Conservation (phyloP, 2,797 vertebrate species). For the Perdix hodgsoniae region DNA sequence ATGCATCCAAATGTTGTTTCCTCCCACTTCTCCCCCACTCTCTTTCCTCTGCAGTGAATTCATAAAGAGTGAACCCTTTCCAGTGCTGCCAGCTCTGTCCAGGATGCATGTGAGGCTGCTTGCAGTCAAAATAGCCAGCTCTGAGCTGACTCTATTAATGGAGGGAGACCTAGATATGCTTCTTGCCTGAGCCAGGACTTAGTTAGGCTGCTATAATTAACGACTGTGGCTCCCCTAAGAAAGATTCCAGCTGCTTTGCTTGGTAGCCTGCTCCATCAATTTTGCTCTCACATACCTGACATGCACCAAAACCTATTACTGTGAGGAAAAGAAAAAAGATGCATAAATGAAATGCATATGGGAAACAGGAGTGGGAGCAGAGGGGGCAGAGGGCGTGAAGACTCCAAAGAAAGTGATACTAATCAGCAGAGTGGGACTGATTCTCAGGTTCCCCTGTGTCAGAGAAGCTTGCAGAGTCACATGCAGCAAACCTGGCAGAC, state of each 20-base stretch:
- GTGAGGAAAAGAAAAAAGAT: slow-evolving; percentile 16
- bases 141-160: neutral
- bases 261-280: slow-evolving; percentile 60
- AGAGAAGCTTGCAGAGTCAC: neutral
- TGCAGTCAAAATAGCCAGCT: neutral
- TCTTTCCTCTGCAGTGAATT: neutral
- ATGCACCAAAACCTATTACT: slow-evolving; percentile 27
- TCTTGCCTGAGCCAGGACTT: slow-evolving; percentile 20
- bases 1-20: rapidly evolving
- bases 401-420: neutral
- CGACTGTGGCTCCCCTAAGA: slow-evolving; percentile 39
- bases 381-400: neutral
- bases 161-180: slow-evolving; percentile 17
- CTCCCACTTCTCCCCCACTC: neutral
- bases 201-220: slow-evolving; percentile 70
- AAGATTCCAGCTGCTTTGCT: slow-evolving; percentile 67
- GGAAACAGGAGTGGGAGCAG: slow-evolving; percentile 11
- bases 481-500: neutral
- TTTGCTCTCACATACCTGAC: slow-evolving; percentile 37
- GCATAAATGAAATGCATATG: slow-evolving; percentile 56
- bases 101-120: rapidly evolving
- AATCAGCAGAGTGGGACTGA: neutral
- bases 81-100: neutral
- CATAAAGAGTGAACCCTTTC: neutral
- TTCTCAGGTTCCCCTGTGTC: neutral